Evolutionary conservation across 2,797 vertebrate genomes (phyloP), one percentile per base, ranked within the genome.

Genomic region (Tympanoctomys barrerae): DNA sequence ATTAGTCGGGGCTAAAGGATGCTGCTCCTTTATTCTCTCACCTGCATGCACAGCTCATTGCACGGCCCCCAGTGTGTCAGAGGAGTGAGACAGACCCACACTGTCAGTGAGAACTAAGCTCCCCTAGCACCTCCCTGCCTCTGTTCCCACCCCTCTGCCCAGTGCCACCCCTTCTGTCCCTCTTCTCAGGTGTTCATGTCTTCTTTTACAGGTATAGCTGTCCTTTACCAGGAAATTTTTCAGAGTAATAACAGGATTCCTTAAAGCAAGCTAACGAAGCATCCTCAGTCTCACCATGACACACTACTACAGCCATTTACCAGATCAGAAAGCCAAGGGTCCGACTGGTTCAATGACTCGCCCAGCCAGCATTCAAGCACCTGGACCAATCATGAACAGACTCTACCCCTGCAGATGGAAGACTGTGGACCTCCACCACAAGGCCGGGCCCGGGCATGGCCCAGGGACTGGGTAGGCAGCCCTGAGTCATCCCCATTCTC

Each of bases 401-500:
- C 75, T 42, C 81, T 10, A 3, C 12, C 33, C 26, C 61, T 88
- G 83, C 62, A 28, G 19, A 28, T 6, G 59, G 10, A 54, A 0
- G 7, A 3, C 57, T 9, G 52, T 0, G 4, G 71, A 84, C 59
- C 68, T 83, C 82, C 39, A 87, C 86, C 73, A 10, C 46, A 46
- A 46, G 59, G 59, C 46, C 73, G 33, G 42, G 81, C 21, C 87
- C 92, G 82, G 82, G 92, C 80, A 64, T 66, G 85, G 62, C 68
- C 82, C 87, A 39, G 71, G 61, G 52, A 70, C 36, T 46, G 36
- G 36, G 36, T 3, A 7, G 52, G 49, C 19, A 22, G 80, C 62
- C 54, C 95, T 91, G 93, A 93, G 81, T 94, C 91, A 96, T 90
- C 88, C 39, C 68, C 42, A 21, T 49, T 31, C 86, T 92, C 91